Evolutionary conservation across 2,888 invertebrate species (phyloP).

Genomic region (Aproaerema taeniolella): DNA sequence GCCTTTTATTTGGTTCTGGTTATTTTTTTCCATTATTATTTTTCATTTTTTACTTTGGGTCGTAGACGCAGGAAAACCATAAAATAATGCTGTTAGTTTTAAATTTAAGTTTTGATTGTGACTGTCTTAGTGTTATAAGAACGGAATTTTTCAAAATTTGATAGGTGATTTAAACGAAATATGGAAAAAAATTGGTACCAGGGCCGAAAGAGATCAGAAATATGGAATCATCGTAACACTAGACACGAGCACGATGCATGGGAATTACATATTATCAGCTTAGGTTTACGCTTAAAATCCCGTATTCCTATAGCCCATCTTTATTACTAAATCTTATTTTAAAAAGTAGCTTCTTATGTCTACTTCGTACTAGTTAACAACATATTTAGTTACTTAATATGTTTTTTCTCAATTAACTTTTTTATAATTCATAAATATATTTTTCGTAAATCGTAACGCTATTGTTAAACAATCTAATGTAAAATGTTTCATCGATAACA

Average conservation of each 20-base stretch:
- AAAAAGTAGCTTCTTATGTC: too few relatives aligned
- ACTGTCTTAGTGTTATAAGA: background rate
- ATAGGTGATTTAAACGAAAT: slow-evolving; percentile 51
- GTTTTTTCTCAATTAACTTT: too few relatives aligned
- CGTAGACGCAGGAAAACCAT: slow-evolving; percentile 28
- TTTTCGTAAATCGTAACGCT: too few relatives aligned
- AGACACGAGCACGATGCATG: slow-evolving; percentile 58
- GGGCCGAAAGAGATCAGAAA: slow-evolving; percentile 70
- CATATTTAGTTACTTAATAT: too few relatives aligned
- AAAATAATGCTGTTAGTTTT: background rate
- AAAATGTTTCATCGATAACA: too few relatives aligned
- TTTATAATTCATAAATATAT: too few relatives aligned
- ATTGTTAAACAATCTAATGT: too few relatives aligned
- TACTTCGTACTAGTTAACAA: too few relatives aligned
- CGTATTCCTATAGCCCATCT: background rate
- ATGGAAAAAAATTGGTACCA: slow-evolving; percentile 68
- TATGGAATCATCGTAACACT: slow-evolving; percentile 43
- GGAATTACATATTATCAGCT: slow-evolving; percentile 13
- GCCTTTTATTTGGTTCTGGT: slow-evolving; percentile 66
- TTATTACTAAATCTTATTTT: too few relatives aligned
- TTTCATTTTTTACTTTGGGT: slow-evolving; percentile 27
- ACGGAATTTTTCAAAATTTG: slow-evolving; percentile 10
- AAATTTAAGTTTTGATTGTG: background rate
- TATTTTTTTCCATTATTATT: slow-evolving; percentile 44
- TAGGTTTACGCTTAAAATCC: background rate